Evolutionary conservation across 2,888 invertebrate species (phyloP).

Genomic region (Torymus auratus): DNA sequence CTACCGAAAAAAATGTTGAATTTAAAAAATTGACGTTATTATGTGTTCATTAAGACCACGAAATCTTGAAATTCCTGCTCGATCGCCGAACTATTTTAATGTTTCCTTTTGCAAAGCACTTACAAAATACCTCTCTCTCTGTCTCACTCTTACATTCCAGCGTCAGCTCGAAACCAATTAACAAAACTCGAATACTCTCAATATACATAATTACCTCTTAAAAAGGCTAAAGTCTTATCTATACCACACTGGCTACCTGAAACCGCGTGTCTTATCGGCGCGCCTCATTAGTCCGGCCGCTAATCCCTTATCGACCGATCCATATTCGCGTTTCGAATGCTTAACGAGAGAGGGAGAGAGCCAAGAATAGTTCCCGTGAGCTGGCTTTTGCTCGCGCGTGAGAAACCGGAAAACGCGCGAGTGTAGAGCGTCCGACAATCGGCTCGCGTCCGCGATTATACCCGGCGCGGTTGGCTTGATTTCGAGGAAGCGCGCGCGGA

Average conservation of each 20-base stretch:
- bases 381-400: neutral
- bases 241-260: neutral
- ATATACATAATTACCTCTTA: neutral
- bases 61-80: too few relatives aligned
- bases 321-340: slow-evolving; percentile 42
- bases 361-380: slow-evolving; percentile 19
- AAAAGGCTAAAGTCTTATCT: neutral
- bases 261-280: slow-evolving; percentile 1
- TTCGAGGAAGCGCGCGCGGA: too few relatives aligned
- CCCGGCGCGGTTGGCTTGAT: too few relatives aligned
- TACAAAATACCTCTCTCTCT: too few relatives aligned
- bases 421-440: slow-evolving; percentile 37
- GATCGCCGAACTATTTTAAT: too few relatives aligned
- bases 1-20: too few relatives aligned
- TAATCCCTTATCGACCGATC: slow-evolving; percentile 31
- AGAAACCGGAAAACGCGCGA: slow-evolving; percentile 50
- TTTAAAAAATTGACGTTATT: too few relatives aligned
- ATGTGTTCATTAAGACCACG: too few relatives aligned
- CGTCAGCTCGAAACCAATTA: too few relatives aligned
- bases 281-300: slow-evolving; percentile 25
- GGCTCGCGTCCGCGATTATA: slow-evolving; percentile 54
- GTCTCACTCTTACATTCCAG: too few relatives aligned
- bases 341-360: neutral
- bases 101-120: too few relatives aligned
- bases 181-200: too few relatives aligned